Conservation (phyloP, 2,113 vertebrate genomes). For the Malurus elegans region DNA sequence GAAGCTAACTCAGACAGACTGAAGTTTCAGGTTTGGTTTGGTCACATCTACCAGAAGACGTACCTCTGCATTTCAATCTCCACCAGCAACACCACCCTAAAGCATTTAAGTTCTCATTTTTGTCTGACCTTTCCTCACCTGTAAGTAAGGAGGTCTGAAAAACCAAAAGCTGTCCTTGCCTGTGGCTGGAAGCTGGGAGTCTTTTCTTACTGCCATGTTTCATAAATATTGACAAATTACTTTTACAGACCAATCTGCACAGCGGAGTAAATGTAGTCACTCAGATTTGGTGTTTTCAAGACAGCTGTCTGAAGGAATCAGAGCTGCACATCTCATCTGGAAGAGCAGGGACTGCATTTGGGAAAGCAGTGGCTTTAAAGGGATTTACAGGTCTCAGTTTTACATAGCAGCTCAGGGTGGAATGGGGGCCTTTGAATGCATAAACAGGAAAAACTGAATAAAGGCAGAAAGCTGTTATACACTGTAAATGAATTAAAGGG, state of each 20-base stretch:
- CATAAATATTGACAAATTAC: conserved; percentile 20
- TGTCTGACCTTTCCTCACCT: background rate
- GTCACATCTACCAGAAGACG: background rate
- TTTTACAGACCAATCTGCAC: background rate
- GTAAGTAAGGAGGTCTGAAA: background rate
- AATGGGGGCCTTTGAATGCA: background rate
- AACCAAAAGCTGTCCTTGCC: background rate
- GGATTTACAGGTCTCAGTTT: background rate
- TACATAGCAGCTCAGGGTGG: background rate
- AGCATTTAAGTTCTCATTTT: background rate
- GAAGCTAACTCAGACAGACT: background rate
- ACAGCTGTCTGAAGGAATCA: conserved; percentile 16
- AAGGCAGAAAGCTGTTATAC: background rate
- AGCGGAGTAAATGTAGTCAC: background rate
- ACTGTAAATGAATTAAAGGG: background rate
- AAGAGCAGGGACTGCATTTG: background rate
- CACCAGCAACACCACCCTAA: background rate
- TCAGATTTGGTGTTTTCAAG: background rate
- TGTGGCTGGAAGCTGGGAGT: background rate
- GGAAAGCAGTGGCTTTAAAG: background rate
- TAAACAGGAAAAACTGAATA: background rate
- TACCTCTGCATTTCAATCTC: background rate
- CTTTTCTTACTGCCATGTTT: background rate
- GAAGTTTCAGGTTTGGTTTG: background rate
- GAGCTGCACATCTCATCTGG: background rate